phyloP scores from a whole-genome alignment of 64 coral and sea anemone species.

The Hydrozoanthus tunicans region DNA sequence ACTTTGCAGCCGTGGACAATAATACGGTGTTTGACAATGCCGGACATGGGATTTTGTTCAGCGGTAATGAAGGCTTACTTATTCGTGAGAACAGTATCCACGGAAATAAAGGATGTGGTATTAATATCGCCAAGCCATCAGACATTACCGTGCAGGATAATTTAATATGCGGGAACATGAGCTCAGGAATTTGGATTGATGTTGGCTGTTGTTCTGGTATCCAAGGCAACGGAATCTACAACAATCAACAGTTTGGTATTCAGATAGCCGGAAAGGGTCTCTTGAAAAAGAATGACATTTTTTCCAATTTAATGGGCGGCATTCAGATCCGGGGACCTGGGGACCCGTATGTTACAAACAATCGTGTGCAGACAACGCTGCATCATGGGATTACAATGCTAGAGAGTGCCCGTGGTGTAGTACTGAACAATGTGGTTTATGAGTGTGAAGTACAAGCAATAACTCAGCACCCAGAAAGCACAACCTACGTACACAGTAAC shows the following conservation, averaged over 20 bases:
- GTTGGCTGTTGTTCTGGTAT: conserved; percentile 71
- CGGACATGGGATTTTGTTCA: conserved; percentile 83
- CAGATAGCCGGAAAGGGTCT: conserved; percentile 79
- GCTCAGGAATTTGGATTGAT: conserved; percentile 78
- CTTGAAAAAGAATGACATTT: conserved; percentile 90
- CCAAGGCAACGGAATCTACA: conserved; percentile 94
- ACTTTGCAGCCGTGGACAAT: conserved; percentile 84
- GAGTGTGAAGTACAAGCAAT: conserved; percentile 40
- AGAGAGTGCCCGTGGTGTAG: conserved; percentile 84
- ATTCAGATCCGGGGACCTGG: conserved; percentile 88
- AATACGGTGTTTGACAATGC: conserved; percentile 87
- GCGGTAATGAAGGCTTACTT: conserved; percentile 79
- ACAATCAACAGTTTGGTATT: conserved; percentile 82
- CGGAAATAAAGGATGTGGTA: conserved; percentile 85
- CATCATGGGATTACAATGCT: conserved; percentile 71
- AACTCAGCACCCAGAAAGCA: conserved; percentile 85
- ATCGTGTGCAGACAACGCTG: conserved; percentile 80
- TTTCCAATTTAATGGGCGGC: conserved; percentile 77
- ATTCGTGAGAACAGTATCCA: conserved; percentile 84
- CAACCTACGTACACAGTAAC: conserved; percentile 74
- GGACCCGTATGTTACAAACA: conserved; percentile 84
- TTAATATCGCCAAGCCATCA: conserved; percentile 82
- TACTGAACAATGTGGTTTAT: conserved; percentile 80
- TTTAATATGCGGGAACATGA: conserved; percentile 73
- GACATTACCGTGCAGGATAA: conserved; percentile 91